Evolutionary conservation across 2,113 vertebrate genomes (phyloP), one percentile per base, ranked within the genome.

Genomic region (Poicephalus gulielmi): DNA sequence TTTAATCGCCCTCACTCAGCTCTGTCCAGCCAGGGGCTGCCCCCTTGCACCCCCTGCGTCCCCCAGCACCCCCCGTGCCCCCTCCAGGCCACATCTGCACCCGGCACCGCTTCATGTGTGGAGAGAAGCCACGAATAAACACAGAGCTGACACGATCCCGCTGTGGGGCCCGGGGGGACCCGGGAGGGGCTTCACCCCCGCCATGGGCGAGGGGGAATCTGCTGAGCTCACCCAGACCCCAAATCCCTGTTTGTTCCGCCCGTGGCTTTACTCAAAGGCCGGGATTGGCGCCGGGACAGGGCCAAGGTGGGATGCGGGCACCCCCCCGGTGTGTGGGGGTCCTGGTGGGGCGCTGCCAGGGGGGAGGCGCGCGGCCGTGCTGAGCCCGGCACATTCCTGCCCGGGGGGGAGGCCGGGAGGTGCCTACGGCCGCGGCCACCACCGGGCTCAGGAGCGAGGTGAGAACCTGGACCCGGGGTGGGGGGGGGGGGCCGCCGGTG

Each of bases 241-340:
- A 93, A 94, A 95, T 95, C 95, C 94, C 89, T 95, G 78, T 96
- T 96, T 97, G 93, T 96, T 96, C 90, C 77, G 92, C 93, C 67
- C 1, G 62, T 86, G 95, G 52, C 77, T 92, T 94, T 91, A 90
- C 87, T 79, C 49, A 97, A 95, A 95, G 86, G 77, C 75, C 13
- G 25, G 92, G 97, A 93, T 37, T 39, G 93, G 88, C 71, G 86
- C 78, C 13, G 85, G 70, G 83, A 49, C 20, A 9, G 68, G 91
- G 92, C 62, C 62, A 53, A 14, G 60, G 71, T 3, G 10, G 59
- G 77, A 57, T n/a, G 3, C 13, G 33, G 71, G 52, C 53, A 73
- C 68, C 30, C 57, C n/a, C 60, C 9, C 5, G 16, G 50, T 23
- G 47, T 12, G 22, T 19, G 0, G 3, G 67, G 60, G 78, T 52